A percentile compares a stretch with the other conserved stretches of the same genome.
Conservation (phyloP, 2,113 vertebrate genomes). For the Scomber scombrus region DNA sequence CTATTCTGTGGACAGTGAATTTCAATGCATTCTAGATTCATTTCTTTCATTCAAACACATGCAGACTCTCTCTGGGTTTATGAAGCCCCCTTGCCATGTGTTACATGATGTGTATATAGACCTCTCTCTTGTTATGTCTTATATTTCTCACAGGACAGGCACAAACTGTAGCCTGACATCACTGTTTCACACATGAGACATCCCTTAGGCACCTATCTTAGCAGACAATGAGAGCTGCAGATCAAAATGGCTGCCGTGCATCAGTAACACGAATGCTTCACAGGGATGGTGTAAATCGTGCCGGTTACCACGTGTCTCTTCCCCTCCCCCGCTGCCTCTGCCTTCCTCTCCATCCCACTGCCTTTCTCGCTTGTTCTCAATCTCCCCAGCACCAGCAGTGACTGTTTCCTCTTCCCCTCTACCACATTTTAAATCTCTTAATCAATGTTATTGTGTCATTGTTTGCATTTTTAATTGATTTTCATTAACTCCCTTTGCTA, state of each 20-base stretch:
- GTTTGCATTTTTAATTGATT: constrained; percentile 6
- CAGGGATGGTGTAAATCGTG: constrained; percentile 69
- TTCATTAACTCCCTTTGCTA: neutral
- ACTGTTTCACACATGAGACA: constrained; percentile 10
- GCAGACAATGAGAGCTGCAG: constrained; percentile 62
- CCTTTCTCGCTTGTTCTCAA: constrained; percentile 28
- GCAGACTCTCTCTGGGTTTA: constrained; percentile 41
- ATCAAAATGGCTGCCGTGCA: constrained; percentile 81
- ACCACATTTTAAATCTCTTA: constrained; percentile 13
- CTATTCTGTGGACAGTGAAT: neutral
- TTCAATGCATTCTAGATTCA: neutral
- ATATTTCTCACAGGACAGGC: neutral
- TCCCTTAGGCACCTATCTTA: constrained; percentile 9
- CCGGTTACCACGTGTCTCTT: constrained; percentile 63
- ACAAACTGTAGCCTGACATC: neutral
- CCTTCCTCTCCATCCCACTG: constrained; percentile 57
- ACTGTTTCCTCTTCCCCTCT: neutral
- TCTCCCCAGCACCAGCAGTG: constrained; percentile 17
- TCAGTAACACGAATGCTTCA: constrained; percentile 65
- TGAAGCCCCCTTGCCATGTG: neutral
- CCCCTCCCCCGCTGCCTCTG: constrained; percentile 76
- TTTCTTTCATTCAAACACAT: neutral
- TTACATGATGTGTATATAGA: constrained; percentile 4
- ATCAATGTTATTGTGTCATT: neutral
- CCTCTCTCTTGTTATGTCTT: no score